These are phyloP conservation scores for Cecropterus lyciades DNA, from an alignment of 1,140 invertebrate genomes.

Conservation along the genomic window DNA sequence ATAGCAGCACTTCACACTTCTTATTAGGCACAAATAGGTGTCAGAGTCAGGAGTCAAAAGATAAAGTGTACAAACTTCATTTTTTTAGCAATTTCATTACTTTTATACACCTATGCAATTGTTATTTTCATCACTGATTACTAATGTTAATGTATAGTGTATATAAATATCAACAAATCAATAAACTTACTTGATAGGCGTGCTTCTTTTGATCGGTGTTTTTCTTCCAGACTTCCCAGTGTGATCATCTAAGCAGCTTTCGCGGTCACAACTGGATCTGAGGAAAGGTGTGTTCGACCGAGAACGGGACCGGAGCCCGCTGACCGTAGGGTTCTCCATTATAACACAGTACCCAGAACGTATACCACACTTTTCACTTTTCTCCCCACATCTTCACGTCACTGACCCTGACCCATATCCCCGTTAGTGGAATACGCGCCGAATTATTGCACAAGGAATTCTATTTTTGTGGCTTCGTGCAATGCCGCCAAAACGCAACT, in stretches of 20 bases:
- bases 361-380: conserved; percentile 33
- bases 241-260: conserved; percentile 79
- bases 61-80: too few relatives aligned
- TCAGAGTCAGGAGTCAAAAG: too few relatives aligned
- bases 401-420: conserved; percentile 49
- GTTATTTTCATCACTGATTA: too few relatives aligned
- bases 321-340: conserved; percentile 74
- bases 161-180: not conserved
- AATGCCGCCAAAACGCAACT: conserved; percentile 77
- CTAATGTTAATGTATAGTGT: too few relatives aligned
- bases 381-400: conserved; percentile 44
- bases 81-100: too few relatives aligned
- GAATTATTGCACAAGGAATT: conserved; percentile 80
- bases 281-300: conserved; percentile 87
- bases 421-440: conserved; percentile 58
- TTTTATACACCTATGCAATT: too few relatives aligned
- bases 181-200: conserved; percentile 81
- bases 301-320: conserved; percentile 84
- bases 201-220: conserved; percentile 79
- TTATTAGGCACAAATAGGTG: too few relatives aligned
- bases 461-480: conserved; percentile 78
- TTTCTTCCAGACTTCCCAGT: conserved; percentile 79
- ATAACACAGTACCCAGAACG: conserved; percentile 32
- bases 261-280: conserved; percentile 83
- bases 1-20: too few relatives aligned